Evolutionary conservation across 37 sponge, comb jelly and placozoan species (phyloP), one percentile per base, ranked within the genome.

Genomic region (Eunapius fragilis): DNA sequence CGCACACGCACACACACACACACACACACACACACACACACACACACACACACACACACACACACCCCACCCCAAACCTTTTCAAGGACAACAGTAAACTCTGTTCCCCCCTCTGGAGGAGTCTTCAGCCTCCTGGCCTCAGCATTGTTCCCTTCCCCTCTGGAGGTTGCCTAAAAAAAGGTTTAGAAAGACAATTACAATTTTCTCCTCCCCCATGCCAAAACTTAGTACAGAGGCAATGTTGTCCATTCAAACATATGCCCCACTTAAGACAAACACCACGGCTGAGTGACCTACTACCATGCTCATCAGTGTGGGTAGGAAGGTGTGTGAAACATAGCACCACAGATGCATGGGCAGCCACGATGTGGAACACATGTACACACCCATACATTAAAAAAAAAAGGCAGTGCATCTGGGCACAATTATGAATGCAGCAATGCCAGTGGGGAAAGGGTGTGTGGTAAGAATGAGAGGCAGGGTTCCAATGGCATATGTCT

Each of bases 101-200:
- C 90, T n/a, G 30, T n/a, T 25, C 68, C 72, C 85, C 80, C 74
- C 84, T 87, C 58, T 11, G 58, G 26, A 70, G 69, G 25, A 71
- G 41, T 24, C 37, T 73, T 37, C 41, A n/a, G n/a, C 30, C 72
- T 58, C 17, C 1, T 58, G 22, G 1, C 58, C 6, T 58, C 58
- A 10, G 58, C 58, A 19, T 58, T 58, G 17, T 25, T 32, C 24
- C 0, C 36, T 24, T 67, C 67, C 32, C 28, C 25, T 28, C 27
- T 13, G 69, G 69, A 28, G 6, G 3, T 13, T 23, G 41, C 48
- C 38, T 84, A 68, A 33, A 73, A 13, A 73, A 34, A 33, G 7
- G 10, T 71, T 31, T 12, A 73, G 24, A 73, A 58, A 58, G 58
- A 58, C 47, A 45, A 45, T 45, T n/a, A n/a, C n/a, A n/a, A n/a